Percentiles rank a stretch among this genome's conserved stretches.
Evolutionary conservation across 2,113 vertebrate species (phyloP).

Genomic region (Eudyptes chrysolophus): DNA sequence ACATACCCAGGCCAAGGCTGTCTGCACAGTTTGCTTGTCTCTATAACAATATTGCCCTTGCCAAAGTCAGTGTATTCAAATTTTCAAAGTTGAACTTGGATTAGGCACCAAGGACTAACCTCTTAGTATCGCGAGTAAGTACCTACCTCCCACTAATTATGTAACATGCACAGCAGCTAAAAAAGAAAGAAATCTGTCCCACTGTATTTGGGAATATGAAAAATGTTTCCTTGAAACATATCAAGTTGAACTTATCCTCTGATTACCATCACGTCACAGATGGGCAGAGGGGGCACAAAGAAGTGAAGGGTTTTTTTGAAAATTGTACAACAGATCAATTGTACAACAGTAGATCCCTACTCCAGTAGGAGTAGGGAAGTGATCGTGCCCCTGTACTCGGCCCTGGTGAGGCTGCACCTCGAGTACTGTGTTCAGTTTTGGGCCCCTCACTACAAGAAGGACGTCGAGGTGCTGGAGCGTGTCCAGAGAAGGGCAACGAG

Average conservation of each 20-base stretch:
- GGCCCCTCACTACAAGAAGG: no score
- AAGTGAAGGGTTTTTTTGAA: neutral
- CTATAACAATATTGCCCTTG: accelerated
- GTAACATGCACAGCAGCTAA: neutral
- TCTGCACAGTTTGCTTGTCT: neutral
- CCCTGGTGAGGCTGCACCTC: no score
- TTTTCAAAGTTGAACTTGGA: neutral
- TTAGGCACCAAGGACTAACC: neutral
- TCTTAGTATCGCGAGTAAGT: neutral
- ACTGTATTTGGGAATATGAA: neutral
- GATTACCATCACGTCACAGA: neutral
- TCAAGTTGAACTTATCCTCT: neutral
- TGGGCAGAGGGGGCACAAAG: neutral
- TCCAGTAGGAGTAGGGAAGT: no score
- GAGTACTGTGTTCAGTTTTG: no score
- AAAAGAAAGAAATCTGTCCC: neutral
- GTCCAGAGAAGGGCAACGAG: no score
- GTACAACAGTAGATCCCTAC: no score
- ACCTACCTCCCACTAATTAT: neutral
- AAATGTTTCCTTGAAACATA: neutral
- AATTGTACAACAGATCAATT: neutral
- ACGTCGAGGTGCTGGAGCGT: no score
- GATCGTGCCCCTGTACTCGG: no score
- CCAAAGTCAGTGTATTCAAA: neutral
- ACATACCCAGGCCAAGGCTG: neutral